Conservation (phyloP, 1,140 invertebrate species). For the Drosophila murphyi region DNA sequence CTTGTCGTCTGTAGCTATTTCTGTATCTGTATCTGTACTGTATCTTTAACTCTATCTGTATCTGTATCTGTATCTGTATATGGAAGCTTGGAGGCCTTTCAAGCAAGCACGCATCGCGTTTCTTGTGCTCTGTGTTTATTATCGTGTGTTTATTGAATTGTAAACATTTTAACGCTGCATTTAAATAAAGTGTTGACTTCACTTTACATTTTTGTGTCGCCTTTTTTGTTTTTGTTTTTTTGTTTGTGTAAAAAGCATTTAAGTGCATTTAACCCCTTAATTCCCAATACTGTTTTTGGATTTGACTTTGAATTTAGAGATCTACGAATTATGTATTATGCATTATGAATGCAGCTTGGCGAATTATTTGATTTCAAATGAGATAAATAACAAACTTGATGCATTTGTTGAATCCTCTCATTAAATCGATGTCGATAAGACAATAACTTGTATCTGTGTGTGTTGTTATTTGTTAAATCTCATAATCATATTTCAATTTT, state of each 20-base stretch:
- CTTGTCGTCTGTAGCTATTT: too few species aligned
- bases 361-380: not conserved
- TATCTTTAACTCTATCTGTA: slow-evolving; percentile 9
- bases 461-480: too few species aligned
- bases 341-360: too few species aligned
- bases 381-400: not conserved
- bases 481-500: too few species aligned
- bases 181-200: slow-evolving; percentile 59
- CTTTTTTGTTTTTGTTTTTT: not conserved
- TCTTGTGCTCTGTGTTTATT: slow-evolving; percentile 48
- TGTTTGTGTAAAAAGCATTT: slow-evolving; percentile 28
- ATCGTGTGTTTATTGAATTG: slow-evolving; percentile 76
- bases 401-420: not conserved
- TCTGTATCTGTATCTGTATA: slow-evolving; percentile 44
- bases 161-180: slow-evolving; percentile 81
- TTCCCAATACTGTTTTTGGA: not conserved
- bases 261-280: slow-evolving; percentile 33
- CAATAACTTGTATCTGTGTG: too few species aligned
- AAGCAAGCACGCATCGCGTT: slow-evolving; percentile 35
- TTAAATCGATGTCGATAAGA: too few species aligned
- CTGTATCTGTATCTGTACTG: slow-evolving; percentile 1
- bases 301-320: not conserved
- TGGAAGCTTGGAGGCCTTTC: slow-evolving; percentile 36
- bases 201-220: slow-evolving; percentile 15
- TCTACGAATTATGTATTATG: not conserved